These are phyloP conservation scores for Lepeophtheirus salmonis DNA, from an alignment of 1,140 invertebrate genomes.

Conservation along the genomic window DNA sequence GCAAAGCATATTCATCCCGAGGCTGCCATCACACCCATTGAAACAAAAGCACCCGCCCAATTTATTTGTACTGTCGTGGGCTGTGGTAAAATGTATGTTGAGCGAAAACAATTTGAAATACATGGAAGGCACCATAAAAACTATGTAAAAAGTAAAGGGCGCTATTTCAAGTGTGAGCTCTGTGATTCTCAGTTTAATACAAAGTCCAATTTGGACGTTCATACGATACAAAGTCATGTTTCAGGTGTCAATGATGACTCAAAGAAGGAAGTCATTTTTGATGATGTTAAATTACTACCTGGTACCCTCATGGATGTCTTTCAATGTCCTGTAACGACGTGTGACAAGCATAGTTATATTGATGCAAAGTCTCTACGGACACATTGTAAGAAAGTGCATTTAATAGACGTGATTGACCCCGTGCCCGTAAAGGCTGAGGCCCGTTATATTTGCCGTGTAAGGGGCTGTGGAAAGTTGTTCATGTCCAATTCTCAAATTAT, in stretches of 20 bases:
- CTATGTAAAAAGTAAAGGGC: not conserved
- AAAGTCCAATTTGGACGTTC: constrained; percentile 5
- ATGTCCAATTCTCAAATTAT: not conserved
- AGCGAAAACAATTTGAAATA: constrained; percentile 1
- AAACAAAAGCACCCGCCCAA: not conserved
- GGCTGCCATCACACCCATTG: not conserved
- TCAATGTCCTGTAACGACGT: not conserved
- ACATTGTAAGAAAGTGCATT: constrained; percentile 1
- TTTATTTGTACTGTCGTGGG: not conserved
- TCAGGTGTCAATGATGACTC: not conserved
- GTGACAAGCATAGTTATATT: not conserved
- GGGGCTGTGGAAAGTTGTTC: constrained; percentile 1
- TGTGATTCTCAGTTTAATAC: constrained; percentile 4
- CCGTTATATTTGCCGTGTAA: not conserved
- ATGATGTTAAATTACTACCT: not conserved
- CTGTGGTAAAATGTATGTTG: not conserved
- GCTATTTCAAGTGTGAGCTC: constrained; percentile 1
- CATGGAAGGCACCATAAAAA: constrained; percentile 2
- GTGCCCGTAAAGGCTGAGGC: not conserved
- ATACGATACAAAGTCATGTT: not conserved
- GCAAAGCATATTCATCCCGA: not conserved
- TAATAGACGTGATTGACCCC: not conserved
- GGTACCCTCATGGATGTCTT: constrained; percentile 3
- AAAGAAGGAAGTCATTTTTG: constrained; percentile 5
- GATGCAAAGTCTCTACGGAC: constrained; percentile 1